Evolutionary conservation across 2,888 invertebrate genomes (phyloP).

Genomic region (Orthosia gothica): DNA sequence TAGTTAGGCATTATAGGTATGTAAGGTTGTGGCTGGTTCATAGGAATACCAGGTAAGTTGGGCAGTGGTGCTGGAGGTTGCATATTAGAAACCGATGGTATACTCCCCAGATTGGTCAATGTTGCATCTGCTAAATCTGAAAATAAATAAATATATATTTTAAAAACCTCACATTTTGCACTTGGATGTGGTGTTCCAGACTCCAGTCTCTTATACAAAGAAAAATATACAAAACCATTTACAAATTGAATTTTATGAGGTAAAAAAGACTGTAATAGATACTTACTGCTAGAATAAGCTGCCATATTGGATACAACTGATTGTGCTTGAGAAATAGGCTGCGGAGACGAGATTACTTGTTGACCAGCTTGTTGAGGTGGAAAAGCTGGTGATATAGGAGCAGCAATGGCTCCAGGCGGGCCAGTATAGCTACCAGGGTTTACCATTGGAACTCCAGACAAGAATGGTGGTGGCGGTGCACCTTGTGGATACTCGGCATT

Average conservation of each 20-base stretch:
- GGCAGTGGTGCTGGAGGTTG: conserved; percentile 91
- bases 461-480: conserved; percentile 87
- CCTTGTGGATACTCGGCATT: conserved; percentile 71
- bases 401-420: conserved; percentile 61
- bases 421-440: conserved; percentile 82
- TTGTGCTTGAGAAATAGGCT: conserved; percentile 80
- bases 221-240: background rate
- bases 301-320: conserved; percentile 88
- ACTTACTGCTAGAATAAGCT: conserved; percentile 89
- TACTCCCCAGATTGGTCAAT: conserved; percentile 88
- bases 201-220: background rate
- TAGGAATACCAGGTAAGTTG: conserved; percentile 89
- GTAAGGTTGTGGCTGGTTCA: conserved; percentile 90
- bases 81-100: conserved; percentile 89
- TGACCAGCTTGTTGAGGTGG: conserved; percentile 45
- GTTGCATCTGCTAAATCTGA: conserved; percentile 89
- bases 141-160: conserved; percentile 50
- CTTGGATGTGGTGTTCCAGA: background rate
- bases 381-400: conserved; percentile 28
- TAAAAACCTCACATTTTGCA: background rate
- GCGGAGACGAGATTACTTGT: conserved; percentile 69
- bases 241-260: background rate
- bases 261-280: background rate
- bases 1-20: conserved; percentile 90
- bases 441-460: conserved; percentile 90